Evolutionary conservation across 2,797 vertebrate species (phyloP).

Genomic region (Gephyroberyx darwinii): DNA sequence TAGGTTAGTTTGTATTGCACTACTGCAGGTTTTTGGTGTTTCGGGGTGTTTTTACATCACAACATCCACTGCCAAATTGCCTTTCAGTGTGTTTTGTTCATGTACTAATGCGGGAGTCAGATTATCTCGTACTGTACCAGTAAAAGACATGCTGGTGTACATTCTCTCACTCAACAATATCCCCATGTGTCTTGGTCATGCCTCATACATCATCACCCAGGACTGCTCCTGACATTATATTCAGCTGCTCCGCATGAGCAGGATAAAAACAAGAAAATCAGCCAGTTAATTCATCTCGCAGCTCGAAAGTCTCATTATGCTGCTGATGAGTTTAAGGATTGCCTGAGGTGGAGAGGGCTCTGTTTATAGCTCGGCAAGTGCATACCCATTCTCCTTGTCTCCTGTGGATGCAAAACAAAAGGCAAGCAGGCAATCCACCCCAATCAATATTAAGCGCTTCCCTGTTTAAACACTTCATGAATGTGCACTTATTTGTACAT

Average conservation of each 20-base stretch:
- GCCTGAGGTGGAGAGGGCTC: conserved; percentile 71
- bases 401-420: conserved; percentile 75
- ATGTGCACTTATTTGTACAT: conserved; percentile 70
- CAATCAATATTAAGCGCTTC: conserved; percentile 69
- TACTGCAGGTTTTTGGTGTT: neutral
- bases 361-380: conserved; percentile 73
- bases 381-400: conserved; percentile 62
- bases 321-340: conserved; percentile 82
- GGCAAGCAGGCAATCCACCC: conserved; percentile 60
- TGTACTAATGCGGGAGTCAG: conserved; percentile 37
- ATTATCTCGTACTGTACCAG: conserved; percentile 41
- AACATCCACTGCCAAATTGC: conserved; percentile 17
- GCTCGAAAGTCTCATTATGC: conserved; percentile 83
- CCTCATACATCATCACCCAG: conserved; percentile 56
- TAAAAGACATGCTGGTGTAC: conserved; percentile 44
- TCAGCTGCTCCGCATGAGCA: conserved; percentile 64
- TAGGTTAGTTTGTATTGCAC: neutral
- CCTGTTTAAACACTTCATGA: conserved; percentile 66
- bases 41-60: conserved; percentile 18
- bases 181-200: conserved; percentile 40
- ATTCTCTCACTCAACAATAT: conserved; percentile 29
- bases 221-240: conserved; percentile 50
- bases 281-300: conserved; percentile 84
- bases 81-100: conserved; percentile 11
- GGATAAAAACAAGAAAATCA: conserved; percentile 70